A percentile compares a stretch with the other conserved stretches of the same genome.
Evolutionary conservation across 1,140 invertebrate genomes (phyloP).

Genomic region (Tribolium madens): DNA sequence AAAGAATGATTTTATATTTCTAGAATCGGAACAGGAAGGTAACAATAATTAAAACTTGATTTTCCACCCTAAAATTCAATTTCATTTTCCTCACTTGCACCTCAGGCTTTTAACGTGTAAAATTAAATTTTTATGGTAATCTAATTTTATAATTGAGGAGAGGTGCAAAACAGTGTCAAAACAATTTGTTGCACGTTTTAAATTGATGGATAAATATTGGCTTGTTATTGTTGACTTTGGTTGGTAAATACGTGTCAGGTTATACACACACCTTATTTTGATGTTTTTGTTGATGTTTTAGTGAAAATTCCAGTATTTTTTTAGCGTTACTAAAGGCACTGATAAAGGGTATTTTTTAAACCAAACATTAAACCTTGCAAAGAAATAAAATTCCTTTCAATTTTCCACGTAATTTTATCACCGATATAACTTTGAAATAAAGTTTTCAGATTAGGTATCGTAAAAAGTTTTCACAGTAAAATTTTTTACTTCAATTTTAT

Average conservation of each 20-base stretch:
- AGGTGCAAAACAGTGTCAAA: slow-evolving; percentile 24
- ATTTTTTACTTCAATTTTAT: slow-evolving; percentile 1
- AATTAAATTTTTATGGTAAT: slow-evolving; percentile 18
- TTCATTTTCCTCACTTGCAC: not conserved
- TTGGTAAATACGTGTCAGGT: not conserved
- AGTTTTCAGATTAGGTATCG: slow-evolving; percentile 3
- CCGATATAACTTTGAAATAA: not conserved
- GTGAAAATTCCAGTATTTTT: not conserved
- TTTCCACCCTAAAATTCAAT: slow-evolving; percentile 2
- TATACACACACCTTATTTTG: not conserved
- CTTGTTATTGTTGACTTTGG: slow-evolving; percentile 20
- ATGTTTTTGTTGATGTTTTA: not conserved
- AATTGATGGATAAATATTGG: slow-evolving; percentile 4
- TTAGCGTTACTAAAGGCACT: not conserved
- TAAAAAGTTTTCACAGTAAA: slow-evolving; percentile 9
- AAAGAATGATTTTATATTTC: slow-evolving; percentile 5
- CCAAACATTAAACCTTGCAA: not conserved
- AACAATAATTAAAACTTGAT: not conserved
- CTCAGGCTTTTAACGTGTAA: slow-evolving; percentile 11
- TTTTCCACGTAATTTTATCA: slow-evolving; percentile 10
- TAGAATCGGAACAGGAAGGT: not conserved
- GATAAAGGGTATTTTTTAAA: not conserved
- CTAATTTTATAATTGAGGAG: slow-evolving; percentile 8
- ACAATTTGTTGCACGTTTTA: slow-evolving; percentile 12
- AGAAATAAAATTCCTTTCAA: slow-evolving; percentile 1